Evolutionary conservation across 1,140 invertebrate genomes (phyloP), one percentile per base, ranked within the genome.

Genomic region (Ladona fulva): DNA sequence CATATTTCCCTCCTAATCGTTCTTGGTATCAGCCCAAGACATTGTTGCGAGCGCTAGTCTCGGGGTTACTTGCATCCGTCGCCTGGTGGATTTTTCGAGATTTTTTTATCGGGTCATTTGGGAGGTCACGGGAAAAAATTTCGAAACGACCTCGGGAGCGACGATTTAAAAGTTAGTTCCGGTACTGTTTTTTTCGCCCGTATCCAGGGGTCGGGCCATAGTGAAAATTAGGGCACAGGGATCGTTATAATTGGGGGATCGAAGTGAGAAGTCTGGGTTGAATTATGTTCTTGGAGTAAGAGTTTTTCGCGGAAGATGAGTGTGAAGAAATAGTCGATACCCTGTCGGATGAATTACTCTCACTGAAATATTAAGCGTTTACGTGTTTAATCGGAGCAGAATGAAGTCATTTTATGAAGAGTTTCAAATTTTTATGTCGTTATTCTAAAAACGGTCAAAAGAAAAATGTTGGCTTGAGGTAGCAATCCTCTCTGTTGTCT

Each of bases 1-100:
- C 52, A 66, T 66, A 66, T 66, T 66, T 66, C 52, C 52, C 52
- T 66, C 14, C 52, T 66, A 66, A 66, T 66, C 52, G 52, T 66
- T 66, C 52, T 66, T 66, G 52, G 52, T 16, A 66, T 19, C 52
- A 12, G 14, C 52, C 52, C 52, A 66, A 66, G 52, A 3, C n/a
- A 66, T 66, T 66, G 52, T 66, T 66, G 52, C 29, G 29, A 37
- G n/a, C n/a, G 44, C 44, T 52, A 52, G 52, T 66, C 1, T 66
- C 1, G 52, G 29, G 52, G 52, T 66, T 66, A 22, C 29, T 66
- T 66, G 12, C 5, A 66, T 66, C n/a, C 52, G 14, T 66, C 52
- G 16, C 52, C 52, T 6, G 52, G 52, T 6, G 14, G 16, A 66
- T 66, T 66, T 66, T 52, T 52, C 19, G 44, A 10, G 44, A n/a